These are phyloP conservation scores for Argya squamiceps DNA, from an alignment of 2,797 vertebrate species.

Conservation along the genomic window DNA sequence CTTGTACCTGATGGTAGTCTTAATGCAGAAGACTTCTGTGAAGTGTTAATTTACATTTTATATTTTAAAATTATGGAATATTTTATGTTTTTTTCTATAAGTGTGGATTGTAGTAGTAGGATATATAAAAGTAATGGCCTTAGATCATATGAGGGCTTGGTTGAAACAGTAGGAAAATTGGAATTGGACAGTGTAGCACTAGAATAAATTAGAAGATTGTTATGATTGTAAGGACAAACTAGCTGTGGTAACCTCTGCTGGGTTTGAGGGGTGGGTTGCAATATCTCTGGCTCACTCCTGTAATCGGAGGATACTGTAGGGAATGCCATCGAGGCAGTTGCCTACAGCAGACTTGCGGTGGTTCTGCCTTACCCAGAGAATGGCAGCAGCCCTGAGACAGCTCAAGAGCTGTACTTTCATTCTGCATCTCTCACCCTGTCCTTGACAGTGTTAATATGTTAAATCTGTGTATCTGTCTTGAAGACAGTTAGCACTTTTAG, in stretches of 20 bases:
- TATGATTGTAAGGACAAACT: background rate
- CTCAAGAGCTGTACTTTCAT: background rate
- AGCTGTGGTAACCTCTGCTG: background rate
- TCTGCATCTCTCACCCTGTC: background rate
- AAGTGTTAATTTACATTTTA: background rate
- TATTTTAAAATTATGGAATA: background rate
- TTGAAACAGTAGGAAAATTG: background rate
- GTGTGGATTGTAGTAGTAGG: background rate
- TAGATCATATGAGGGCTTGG: background rate
- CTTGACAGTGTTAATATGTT: background rate
- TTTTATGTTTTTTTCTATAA: background rate
- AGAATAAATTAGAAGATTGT: background rate
- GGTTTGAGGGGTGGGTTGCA: background rate
- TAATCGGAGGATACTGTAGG: fast-evolving
- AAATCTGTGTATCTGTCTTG: background rate
- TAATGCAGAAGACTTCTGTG: background rate
- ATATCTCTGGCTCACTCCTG: background rate
- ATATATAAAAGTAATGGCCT: background rate
- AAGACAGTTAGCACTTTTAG: background rate
- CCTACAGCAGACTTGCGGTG: background rate
- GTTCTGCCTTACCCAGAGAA: background rate
- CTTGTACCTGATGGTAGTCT: background rate
- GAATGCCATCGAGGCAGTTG: fast-evolving
- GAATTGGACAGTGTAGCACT: background rate
- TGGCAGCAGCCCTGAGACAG: background rate